A percentile compares a stretch with the other conserved stretches of the same genome.
These are phyloP conservation scores for Apaloderma vittatum DNA, from an alignment of 2,113 vertebrate species.

Conservation along the genomic window DNA sequence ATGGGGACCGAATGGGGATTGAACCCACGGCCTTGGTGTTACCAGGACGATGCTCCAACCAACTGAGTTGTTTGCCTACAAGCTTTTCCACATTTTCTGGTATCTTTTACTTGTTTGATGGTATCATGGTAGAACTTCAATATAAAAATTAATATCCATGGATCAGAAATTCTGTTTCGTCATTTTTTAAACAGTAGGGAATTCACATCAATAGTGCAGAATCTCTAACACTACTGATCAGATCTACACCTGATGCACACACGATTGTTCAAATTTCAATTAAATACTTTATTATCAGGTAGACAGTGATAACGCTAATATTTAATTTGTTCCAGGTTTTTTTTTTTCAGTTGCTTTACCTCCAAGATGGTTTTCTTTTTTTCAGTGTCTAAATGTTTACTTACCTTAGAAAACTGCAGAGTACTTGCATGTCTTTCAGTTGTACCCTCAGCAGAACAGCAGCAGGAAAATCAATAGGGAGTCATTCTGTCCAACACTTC, in stretches of 20 bases:
- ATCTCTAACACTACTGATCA: not conserved
- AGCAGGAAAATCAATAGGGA: slow-evolving; percentile 52
- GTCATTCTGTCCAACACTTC: slow-evolving; percentile 1
- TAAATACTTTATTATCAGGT: not conserved
- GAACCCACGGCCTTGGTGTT: too few relatives aligned
- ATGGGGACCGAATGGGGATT: too few relatives aligned
- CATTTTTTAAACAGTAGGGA: not conserved
- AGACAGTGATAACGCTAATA: not conserved
- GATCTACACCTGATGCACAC: not conserved
- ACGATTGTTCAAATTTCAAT: not conserved
- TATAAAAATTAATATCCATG: not conserved
- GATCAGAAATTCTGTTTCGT: not conserved
- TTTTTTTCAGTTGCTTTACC: not conserved
- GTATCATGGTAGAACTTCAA: not conserved
- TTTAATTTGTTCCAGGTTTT: not conserved
- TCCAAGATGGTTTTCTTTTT: not conserved
- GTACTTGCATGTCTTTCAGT: slow-evolving; percentile 3
- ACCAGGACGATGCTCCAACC: too few relatives aligned
- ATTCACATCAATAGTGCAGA: not conserved
- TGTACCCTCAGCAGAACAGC: slow-evolving; percentile 23
- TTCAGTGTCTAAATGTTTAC: slow-evolving; percentile 34
- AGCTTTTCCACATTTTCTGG: not conserved
- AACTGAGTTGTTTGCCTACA: not conserved
- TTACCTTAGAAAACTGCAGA: not conserved
- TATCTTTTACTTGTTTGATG: not conserved